Percentiles rank a stretch among this genome's conserved stretches.
These are phyloP conservation scores for Benthosema pterotum DNA, from an alignment of 2,797 vertebrate genomes.

Conservation along the genomic window DNA sequence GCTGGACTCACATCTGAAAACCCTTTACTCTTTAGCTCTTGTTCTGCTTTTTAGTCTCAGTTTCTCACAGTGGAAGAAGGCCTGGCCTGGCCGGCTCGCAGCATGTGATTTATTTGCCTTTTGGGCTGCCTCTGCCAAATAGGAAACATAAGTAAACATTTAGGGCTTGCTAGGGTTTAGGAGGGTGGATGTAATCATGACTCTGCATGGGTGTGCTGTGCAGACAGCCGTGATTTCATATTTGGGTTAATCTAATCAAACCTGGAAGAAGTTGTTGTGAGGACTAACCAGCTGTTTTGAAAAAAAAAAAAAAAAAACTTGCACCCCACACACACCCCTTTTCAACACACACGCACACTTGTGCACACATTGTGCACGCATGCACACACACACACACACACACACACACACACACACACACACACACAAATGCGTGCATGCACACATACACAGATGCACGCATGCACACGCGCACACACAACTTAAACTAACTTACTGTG, in stretches of 20 bases:
- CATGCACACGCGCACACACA: slow-evolving; percentile 1
- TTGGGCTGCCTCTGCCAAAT: slow-evolving; percentile 80
- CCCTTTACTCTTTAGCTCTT: slow-evolving; percentile 80
- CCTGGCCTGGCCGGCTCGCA: slow-evolving; percentile 72
- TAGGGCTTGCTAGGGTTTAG: slow-evolving; percentile 70
- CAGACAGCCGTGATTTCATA: slow-evolving; percentile 61
- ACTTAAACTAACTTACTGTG: slow-evolving; percentile 14
- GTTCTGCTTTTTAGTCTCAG: slow-evolving; percentile 78
- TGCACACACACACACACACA: no score
- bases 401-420: no score
- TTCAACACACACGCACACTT: no score
- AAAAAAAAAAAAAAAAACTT: no score
- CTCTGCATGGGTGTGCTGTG: slow-evolving; percentile 62
- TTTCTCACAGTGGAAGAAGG: slow-evolving; percentile 78
- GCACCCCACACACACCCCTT: neutral
- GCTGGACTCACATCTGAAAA: slow-evolving; percentile 84
- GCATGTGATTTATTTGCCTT: slow-evolving; percentile 86
- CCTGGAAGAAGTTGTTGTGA: slow-evolving; percentile 46
- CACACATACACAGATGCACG: no score
- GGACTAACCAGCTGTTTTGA: slow-evolving; percentile 57
- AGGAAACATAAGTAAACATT: slow-evolving; percentile 87
- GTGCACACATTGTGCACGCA: neutral
- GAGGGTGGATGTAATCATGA: slow-evolving; percentile 72
- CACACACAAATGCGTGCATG: no score
- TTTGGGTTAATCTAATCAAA: slow-evolving; percentile 63